phyloP scores from a whole-genome alignment of 1,140 invertebrate species.

The Leptinotarsa undecemlineata region DNA sequence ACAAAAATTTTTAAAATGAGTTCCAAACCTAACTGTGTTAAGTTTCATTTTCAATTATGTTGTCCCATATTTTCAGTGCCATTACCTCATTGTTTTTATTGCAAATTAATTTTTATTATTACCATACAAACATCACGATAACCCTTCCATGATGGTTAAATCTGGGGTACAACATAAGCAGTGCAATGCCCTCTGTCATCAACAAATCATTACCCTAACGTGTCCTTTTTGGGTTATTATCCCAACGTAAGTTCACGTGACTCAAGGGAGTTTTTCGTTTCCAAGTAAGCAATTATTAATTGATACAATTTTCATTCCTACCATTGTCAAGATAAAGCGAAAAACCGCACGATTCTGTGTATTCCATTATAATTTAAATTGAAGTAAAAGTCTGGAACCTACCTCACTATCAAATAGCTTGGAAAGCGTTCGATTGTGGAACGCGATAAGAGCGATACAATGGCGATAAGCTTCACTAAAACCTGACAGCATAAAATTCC shows the following conservation, averaged over 20 bases:
- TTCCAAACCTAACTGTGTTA: no score
- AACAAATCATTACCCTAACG: background rate
- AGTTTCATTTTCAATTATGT: no score
- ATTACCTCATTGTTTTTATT: no score
- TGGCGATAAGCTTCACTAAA: background rate
- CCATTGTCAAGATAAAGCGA: slow-evolving; percentile 5
- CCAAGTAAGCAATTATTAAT: slow-evolving; percentile 8
- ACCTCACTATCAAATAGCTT: slow-evolving; percentile 2
- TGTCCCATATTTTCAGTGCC: no score
- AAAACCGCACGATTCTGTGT: background rate
- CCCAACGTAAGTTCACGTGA: slow-evolving; percentile 5
- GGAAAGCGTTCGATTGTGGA: background rate
- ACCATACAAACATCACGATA: no score
- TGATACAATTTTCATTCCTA: background rate
- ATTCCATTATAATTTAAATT: slow-evolving; percentile 7
- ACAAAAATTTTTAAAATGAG: no score
- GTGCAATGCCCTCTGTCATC: no score
- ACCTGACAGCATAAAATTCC: background rate
- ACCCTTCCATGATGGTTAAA: no score
- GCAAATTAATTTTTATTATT: no score
- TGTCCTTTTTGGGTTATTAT: background rate
- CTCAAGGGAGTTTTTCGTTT: background rate
- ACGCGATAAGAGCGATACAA: background rate
- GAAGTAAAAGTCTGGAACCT: background rate
- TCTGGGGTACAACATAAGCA: no score